phyloP scores from a whole-genome alignment of 2,888 invertebrate genomes.

The Norana najaformis region DNA sequence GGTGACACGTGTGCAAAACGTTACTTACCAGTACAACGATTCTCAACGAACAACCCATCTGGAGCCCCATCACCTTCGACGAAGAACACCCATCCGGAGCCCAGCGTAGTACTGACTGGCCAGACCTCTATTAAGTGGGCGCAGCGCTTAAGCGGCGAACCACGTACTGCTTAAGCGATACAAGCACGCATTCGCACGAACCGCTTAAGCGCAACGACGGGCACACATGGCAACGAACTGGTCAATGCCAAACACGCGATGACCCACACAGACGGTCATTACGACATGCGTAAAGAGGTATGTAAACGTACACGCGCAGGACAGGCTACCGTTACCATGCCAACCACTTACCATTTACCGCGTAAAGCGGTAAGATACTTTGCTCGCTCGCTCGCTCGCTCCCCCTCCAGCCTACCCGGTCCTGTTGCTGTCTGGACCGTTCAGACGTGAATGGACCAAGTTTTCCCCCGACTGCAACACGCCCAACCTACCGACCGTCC shows the following conservation, averaged over 20 bases:
- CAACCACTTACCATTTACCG: not conserved
- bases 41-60: not conserved
- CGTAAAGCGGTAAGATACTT: not conserved
- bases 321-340: not conserved
- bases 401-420: not conserved
- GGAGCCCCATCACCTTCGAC: not conserved
- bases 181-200: not conserved
- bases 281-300: not conserved
- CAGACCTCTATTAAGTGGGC: not conserved
- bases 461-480: not conserved
- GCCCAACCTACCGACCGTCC: not conserved
- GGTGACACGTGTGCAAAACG: not conserved
- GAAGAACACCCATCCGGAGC: not conserved
- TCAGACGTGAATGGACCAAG: not conserved
- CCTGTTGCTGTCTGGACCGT: not conserved
- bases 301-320: too few species aligned
- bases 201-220: not conserved
- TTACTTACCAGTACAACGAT: not conserved
- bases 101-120: too few species aligned
- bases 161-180: not conserved
- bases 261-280: not conserved
- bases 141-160: not conserved
- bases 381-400: too few species aligned
- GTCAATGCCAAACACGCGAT: not conserved
- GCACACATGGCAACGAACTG: constrained; percentile 5